These are phyloP conservation scores for Salarias fasciatus DNA, from an alignment of 2,797 vertebrate species.

Conservation along the genomic window DNA sequence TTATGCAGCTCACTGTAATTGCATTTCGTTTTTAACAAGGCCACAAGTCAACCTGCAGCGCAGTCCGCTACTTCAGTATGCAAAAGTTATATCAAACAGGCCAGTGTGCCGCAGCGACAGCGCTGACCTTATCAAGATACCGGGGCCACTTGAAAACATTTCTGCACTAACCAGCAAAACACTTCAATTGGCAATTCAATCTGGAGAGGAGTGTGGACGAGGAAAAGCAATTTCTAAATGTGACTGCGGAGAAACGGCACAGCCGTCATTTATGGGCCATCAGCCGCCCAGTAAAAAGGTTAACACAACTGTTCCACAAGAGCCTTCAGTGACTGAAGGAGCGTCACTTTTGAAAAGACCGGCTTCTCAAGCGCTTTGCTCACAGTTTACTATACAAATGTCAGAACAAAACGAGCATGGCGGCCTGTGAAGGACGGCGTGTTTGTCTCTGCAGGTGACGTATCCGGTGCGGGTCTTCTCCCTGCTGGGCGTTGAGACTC, in stretches of 20 bases:
- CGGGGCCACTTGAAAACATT: conserved; percentile 14
- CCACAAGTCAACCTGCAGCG: not conserved
- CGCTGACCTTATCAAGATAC: conserved; percentile 48
- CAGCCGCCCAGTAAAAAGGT: conserved; percentile 18
- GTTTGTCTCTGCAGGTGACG: conserved; percentile 77
- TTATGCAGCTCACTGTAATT: not conserved
- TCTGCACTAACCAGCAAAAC: conserved; percentile 20
- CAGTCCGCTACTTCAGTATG: conserved; percentile 1
- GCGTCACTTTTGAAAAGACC: not conserved
- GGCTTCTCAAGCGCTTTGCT: not conserved
- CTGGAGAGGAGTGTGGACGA: conserved; percentile 26
- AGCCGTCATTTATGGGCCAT: conserved; percentile 24
- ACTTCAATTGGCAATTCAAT: conserved; percentile 29
- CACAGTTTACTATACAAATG: not conserved
- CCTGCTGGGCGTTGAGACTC: conserved; percentile 83
- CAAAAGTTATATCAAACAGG: conserved; percentile 19
- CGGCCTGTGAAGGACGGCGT: too few relatives aligned
- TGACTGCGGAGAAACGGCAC: conserved; percentile 28
- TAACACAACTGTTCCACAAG: not conserved
- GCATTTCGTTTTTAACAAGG: not conserved
- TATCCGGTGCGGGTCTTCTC: conserved; percentile 88
- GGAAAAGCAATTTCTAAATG: conserved; percentile 43
- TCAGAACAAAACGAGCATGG: too few relatives aligned
- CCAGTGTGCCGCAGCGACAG: conserved; percentile 26
- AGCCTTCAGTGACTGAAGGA: conserved; percentile 2